Evolutionary conservation across 2,888 invertebrate genomes (phyloP).

Genomic region (Ferrisia virgata): DNA sequence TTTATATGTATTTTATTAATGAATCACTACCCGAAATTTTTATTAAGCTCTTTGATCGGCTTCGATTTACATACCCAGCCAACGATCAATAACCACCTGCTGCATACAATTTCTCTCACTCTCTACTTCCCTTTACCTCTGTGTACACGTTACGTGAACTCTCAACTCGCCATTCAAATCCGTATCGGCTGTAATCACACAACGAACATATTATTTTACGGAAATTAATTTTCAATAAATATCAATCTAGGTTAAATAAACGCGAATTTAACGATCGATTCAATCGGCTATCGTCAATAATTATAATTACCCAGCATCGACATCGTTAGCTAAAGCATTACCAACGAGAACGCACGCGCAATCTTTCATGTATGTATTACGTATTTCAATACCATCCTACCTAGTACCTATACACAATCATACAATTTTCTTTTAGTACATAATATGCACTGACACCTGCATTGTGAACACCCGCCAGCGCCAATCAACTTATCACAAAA

Average conservation of each 20-base stretch:
- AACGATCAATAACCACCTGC: background rate
- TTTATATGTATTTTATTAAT: no score
- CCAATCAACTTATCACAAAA: background rate
- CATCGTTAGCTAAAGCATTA: background rate
- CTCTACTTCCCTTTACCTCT: no score
- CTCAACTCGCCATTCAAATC: background rate
- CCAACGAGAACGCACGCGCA: background rate
- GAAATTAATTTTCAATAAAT: background rate
- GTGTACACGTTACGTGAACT: background rate
- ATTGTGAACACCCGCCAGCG: background rate
- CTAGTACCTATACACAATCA: background rate
- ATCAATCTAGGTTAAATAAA: constrained; percentile 6
- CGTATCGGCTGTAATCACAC: background rate
- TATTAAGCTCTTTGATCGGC: no score
- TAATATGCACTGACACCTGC: background rate
- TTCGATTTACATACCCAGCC: background rate
- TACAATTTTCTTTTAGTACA: background rate
- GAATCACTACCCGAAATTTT: no score
- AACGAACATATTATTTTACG: background rate
- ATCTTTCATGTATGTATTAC: background rate
- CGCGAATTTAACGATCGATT: background rate
- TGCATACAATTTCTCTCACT: background rate
- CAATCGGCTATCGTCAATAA: background rate
- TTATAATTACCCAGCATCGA: background rate
- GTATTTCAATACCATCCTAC: background rate